Evolutionary conservation across 2,888 invertebrate genomes (phyloP).

Genomic region (Hypomecis atomaria): DNA sequence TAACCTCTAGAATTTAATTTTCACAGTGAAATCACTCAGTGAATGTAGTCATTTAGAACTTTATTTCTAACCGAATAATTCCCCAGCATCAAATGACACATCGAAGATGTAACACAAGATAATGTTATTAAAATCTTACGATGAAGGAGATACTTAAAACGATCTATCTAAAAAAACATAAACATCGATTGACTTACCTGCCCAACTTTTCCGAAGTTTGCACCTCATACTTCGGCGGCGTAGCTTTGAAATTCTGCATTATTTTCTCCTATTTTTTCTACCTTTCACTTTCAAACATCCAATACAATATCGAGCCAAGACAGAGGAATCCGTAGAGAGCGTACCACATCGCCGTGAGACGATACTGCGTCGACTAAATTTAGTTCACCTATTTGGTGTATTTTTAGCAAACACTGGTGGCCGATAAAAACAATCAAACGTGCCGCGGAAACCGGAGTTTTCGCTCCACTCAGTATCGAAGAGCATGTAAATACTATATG

Average conservation of each 20-base stretch:
- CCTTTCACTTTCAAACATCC: conserved; percentile 16
- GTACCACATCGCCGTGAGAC: conserved; percentile 22
- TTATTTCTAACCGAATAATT: too few species aligned
- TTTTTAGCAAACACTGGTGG: conserved; percentile 32
- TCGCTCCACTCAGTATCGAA: neutral
- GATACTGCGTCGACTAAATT: conserved; percentile 43
- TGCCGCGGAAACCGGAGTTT: conserved; percentile 5
- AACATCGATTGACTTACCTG: conserved; percentile 61
- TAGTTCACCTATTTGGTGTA: conserved; percentile 37
- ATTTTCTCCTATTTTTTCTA: conserved; percentile 1
- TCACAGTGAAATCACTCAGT: too few species aligned
- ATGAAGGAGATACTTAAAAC: too few species aligned
- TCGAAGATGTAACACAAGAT: too few species aligned
- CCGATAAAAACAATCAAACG: conserved; percentile 30
- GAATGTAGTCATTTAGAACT: too few species aligned
- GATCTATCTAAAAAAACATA: too few species aligned
- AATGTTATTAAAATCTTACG: too few species aligned
- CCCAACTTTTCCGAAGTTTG: conserved; percentile 65
- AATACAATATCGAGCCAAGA: conserved; percentile 21
- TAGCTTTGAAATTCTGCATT: conserved; percentile 40
- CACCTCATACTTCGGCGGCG: conserved; percentile 66
- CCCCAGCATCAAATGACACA: too few species aligned
- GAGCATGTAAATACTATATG: too few species aligned
- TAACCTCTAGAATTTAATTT: too few species aligned
- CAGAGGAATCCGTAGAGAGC: conserved; percentile 22